Evolutionary conservation across 2,888 invertebrate species (phyloP), one percentile per base, ranked within the genome.

Genomic region (Latrodectus hesperus): DNA sequence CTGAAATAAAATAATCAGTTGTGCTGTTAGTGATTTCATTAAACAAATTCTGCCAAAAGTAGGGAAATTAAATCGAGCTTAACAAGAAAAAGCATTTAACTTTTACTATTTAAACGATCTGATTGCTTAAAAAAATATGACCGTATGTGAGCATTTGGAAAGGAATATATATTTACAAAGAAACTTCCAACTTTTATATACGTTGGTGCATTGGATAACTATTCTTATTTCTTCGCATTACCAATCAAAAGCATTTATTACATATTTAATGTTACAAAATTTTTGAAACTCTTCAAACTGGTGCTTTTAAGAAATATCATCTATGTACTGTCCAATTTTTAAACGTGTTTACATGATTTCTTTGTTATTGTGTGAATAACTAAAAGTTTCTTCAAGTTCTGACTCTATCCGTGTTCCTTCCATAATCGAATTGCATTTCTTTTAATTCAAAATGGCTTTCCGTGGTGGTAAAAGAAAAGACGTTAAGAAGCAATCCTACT

Each of bases 401-500:
- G 5, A n/a, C n/a, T 60, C 60, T 60, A 60, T 60, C 8, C 10
- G n/a, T 12, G 12, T 6, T 60, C n/a, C n/a, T 60, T 60, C 60
- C 60, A n/a, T 60, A n/a, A 60, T 60, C n/a, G 60, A 16, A 12
- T n/a, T 16, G n/a, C 14, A n/a, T 60, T 16, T 60, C 12, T 60
- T 68, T 17, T 17, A 68, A 11, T 17, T 22, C 16, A 70, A 16
- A 68, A 91, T 91, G 90, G 90, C 90, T 65, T 90, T 90, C 83
- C 87, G 90, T 14, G 88, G 89, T 51, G 89, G 84, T 9, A 90
- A 89, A 55, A 84, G 90, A 17, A 90, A 90, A 84, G 90, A 91
- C 71, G 89, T 91, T 53, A 91, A 92, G 84, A 92, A 92, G 89
- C 92, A 93, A 10, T 93, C 93, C 89, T 94, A 93, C 90, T 94